Evolutionary conservation across 1,140 invertebrate genomes (phyloP).

Genomic region (Papilio helenus): DNA sequence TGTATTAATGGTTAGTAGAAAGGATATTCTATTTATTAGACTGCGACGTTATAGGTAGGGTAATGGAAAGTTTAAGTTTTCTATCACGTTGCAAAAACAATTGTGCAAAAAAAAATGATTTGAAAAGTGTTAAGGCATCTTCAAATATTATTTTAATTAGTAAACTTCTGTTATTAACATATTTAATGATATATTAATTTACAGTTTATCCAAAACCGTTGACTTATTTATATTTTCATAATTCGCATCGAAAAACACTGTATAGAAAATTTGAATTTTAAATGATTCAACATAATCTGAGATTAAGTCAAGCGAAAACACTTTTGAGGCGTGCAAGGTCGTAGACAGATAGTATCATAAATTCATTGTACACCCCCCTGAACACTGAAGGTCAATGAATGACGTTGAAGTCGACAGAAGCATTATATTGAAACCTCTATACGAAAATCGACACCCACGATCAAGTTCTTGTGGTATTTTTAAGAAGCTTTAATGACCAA

Average conservation of each 20-base stretch:
- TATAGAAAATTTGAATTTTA: conserved; percentile 1
- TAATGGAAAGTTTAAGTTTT: background rate
- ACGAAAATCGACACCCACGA: background rate
- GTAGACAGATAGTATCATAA: conserved; percentile 1
- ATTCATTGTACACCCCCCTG: conserved; percentile 11
- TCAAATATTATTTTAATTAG: background rate
- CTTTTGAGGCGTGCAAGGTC: conserved; percentile 1
- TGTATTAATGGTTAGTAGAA: background rate
- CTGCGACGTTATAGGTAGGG: background rate
- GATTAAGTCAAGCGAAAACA: conserved; percentile 4
- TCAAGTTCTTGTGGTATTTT: background rate
- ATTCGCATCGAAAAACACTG: background rate
- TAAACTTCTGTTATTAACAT: too few relatives aligned
- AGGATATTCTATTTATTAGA: background rate
- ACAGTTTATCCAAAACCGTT: background rate
- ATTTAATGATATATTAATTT: background rate
- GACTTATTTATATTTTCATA: background rate
- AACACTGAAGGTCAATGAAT: conserved; percentile 23
- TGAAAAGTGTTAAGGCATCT: background rate
- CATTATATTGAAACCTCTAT: background rate
- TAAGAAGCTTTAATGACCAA: background rate
- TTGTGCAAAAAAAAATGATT: background rate
- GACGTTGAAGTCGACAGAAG: background rate
- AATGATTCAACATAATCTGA: conserved; percentile 1
- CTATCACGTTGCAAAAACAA: background rate